phyloP scores from a whole-genome alignment of 2,888 invertebrate species.

The Cheiracanthium punctorium region DNA sequence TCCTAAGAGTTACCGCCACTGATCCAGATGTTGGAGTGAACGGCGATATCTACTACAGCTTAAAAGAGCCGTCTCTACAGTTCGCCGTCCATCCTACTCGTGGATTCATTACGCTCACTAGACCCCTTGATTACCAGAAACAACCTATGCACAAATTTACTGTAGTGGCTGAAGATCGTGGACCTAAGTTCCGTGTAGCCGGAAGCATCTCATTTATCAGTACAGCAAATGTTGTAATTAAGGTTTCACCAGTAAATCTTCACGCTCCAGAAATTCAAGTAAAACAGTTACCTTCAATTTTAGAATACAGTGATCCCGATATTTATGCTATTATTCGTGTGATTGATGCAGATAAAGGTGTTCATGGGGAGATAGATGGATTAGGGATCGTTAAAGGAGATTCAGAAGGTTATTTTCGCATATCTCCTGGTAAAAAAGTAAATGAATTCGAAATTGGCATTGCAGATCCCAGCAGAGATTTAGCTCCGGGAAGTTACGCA shows the following conservation, averaged over 20 bases:
- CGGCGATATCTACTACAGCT: conserved; percentile 96
- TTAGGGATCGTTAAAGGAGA: conserved; percentile 92
- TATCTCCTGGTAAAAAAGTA: conserved; percentile 80
- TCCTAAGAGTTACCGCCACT: conserved; percentile 84
- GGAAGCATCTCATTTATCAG: conserved; percentile 41
- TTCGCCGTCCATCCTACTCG: conserved; percentile 96
- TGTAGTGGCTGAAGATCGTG: conserved; percentile 90
- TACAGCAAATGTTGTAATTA: conserved; percentile 81
- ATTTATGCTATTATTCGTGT: conserved; percentile 93
- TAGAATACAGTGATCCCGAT: conserved; percentile 82
- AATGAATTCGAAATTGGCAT: conserved; percentile 83
- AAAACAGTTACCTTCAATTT: conserved; percentile 86
- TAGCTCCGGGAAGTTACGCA: conserved; percentile 88
- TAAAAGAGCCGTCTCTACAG: conserved; percentile 79
- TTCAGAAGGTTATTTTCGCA: conserved; percentile 90
- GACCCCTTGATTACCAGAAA: conserved; percentile 79
- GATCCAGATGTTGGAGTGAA: conserved; percentile 97
- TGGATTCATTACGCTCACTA: conserved; percentile 89
- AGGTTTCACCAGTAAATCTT: conserved; percentile 84
- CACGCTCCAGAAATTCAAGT: conserved; percentile 90
- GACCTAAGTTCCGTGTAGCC: conserved; percentile 79
- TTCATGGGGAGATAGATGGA: conserved; percentile 88
- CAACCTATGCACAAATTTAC: conserved; percentile 79
- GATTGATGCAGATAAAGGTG: conserved; percentile 87
- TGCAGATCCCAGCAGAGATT: conserved; percentile 88